Conservation (phyloP, 1,140 invertebrate genomes). For the Calosoma granatense region DNA sequence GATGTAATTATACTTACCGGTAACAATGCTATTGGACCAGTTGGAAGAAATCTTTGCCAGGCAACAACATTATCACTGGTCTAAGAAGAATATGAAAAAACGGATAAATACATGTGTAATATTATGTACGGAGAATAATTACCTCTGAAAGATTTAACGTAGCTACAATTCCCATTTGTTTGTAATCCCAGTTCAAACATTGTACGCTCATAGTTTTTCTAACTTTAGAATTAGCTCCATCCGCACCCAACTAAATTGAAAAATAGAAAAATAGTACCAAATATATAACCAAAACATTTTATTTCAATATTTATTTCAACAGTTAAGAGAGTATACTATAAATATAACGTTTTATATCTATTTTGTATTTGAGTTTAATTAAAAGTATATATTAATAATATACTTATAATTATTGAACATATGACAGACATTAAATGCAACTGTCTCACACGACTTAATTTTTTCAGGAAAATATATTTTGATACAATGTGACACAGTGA, state of each 20-base stretch:
- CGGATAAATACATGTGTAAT: background rate
- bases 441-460: no score
- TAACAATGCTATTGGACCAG: conserved; percentile 82
- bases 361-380: no score
- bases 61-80: conserved; percentile 66
- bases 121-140: conserved; percentile 14
- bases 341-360: no score
- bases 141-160: conserved; percentile 72
- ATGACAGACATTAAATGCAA: no score
- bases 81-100: conserved; percentile 15
- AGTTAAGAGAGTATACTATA: no score
- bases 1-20: conserved; percentile 52
- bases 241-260: conserved; percentile 72
- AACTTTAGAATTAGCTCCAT: conserved; percentile 83
- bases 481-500: no score
- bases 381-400: no score
- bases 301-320: no score
- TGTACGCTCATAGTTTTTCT: conserved; percentile 68
- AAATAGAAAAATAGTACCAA: conserved; percentile 13
- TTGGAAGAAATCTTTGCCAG: conserved; percentile 91
- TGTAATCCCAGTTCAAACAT: conserved; percentile 72
- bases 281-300: no score
- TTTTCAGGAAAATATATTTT: no score
- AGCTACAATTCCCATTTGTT: conserved; percentile 84
- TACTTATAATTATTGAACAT: no score